Evolutionary conservation across 1,140 invertebrate species (phyloP).

Genomic region (Lasioglossum baleicum): DNA sequence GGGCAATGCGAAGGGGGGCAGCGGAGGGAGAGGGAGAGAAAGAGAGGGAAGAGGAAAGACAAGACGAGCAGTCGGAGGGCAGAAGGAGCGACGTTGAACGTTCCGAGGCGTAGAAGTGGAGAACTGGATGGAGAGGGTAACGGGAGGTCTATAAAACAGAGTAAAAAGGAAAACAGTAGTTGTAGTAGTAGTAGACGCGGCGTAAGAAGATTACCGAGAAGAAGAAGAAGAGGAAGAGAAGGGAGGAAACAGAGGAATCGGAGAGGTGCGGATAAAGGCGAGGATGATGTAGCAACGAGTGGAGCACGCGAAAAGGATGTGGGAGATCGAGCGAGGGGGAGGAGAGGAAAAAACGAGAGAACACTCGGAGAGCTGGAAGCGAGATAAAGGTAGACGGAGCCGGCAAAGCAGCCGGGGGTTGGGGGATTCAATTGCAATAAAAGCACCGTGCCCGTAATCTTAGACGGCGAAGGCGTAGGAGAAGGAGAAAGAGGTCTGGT

Average conservation of each 20-base stretch:
- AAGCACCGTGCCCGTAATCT: conserved; percentile 74
- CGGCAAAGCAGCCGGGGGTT: conserved; percentile 14
- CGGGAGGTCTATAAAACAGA: conserved; percentile 22
- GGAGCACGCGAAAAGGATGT: conserved; percentile 50
- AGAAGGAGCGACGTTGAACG: conserved; percentile 15
- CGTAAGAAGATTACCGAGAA: conserved; percentile 29
- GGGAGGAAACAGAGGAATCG: conserved; percentile 42
- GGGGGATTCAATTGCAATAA: conserved; percentile 79
- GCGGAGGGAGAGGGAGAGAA: background rate
- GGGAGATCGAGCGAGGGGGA: conserved; percentile 4
- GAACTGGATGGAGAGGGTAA: conserved; percentile 34
- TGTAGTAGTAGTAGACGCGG: conserved; percentile 1
- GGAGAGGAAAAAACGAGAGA: conserved; percentile 11
- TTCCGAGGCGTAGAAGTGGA: background rate
- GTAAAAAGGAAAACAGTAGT: conserved; percentile 12
- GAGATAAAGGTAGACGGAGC: conserved; percentile 38
- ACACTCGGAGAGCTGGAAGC: background rate
- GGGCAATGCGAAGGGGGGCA: conserved; percentile 9
- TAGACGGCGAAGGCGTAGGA: conserved; percentile 64
- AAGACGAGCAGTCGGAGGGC: background rate
- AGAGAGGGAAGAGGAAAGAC: conserved; percentile 9
- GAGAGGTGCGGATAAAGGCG: conserved; percentile 43
- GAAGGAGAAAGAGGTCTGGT: conserved; percentile 71
- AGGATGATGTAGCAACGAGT: conserved; percentile 51
- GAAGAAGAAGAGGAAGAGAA: background rate